Percentiles rank a stretch among this genome's conserved stretches.
Conservation (phyloP, 2,888 invertebrate genomes). For the Pammene aurita region DNA sequence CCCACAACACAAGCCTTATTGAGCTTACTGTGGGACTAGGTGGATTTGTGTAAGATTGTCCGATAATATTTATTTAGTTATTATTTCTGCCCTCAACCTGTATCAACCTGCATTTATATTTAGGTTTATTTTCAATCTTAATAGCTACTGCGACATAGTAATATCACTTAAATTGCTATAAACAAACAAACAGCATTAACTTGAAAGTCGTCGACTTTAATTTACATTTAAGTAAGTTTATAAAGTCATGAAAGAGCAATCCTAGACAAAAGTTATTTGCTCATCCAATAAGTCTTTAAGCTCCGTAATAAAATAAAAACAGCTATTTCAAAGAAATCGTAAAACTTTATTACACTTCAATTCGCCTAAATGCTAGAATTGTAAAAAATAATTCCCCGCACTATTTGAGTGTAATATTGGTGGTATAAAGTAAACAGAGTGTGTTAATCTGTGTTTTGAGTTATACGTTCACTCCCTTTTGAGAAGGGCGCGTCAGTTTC, state of each 20-base stretch:
- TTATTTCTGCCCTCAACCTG: too few species aligned
- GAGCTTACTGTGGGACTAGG: too few species aligned
- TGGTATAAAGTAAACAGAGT: slow-evolving; percentile 49
- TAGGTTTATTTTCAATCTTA: not conserved
- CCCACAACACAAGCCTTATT: too few species aligned
- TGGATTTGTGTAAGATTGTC: too few species aligned
- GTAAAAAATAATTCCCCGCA: slow-evolving; percentile 18
- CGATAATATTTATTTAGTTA: too few species aligned
- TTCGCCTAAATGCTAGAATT: slow-evolving; percentile 34
- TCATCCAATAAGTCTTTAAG: slow-evolving; percentile 16
- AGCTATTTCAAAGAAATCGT: slow-evolving; percentile 25
- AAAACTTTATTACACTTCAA: slow-evolving; percentile 26
- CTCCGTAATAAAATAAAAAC: slow-evolving; percentile 29
- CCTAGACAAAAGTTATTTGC: slow-evolving; percentile 32
- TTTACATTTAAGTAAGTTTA: slow-evolving; percentile 13
- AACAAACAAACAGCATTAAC: not conserved
- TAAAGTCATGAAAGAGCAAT: slow-evolving; percentile 13
- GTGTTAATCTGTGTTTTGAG: slow-evolving; percentile 68
- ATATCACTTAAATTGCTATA: not conserved
- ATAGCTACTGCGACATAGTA: not conserved
- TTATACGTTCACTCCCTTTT: slow-evolving; percentile 64
- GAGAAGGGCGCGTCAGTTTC: slow-evolving; percentile 77
- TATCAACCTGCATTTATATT: too few species aligned
- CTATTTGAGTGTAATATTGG: slow-evolving; percentile 45
- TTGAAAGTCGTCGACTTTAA: slow-evolving; percentile 4